Evolutionary conservation across 2,888 invertebrate genomes (phyloP).

Genomic region (Luperina nickerlii): DNA sequence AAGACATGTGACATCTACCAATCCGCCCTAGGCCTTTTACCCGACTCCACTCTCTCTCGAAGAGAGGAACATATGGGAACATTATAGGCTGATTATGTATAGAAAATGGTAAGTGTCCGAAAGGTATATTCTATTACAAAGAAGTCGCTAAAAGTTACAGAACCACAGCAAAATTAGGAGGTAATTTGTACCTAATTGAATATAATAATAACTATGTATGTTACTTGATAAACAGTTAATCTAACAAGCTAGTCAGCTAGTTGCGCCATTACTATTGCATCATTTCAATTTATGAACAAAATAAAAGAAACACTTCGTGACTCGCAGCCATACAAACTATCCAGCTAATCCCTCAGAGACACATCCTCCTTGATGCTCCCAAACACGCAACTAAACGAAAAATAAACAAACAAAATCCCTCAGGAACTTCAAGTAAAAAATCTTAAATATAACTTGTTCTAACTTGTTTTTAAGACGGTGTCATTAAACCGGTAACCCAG

Average conservation of each 20-base stretch:
- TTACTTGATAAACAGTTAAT: neutral
- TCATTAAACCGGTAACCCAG: constrained; percentile 69
- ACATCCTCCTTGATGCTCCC: constrained; percentile 49
- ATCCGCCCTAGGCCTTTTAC: neutral
- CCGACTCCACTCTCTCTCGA: neutral
- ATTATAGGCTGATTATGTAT: no score
- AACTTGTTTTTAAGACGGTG: constrained; percentile 68
- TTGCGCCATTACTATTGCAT: constrained; percentile 20
- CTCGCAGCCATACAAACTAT: constrained; percentile 51
- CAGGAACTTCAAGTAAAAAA: constrained; percentile 48
- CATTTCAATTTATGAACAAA: constrained; percentile 58
- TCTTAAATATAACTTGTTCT: constrained; percentile 60
- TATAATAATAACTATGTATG: neutral
- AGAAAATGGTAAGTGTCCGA: neutral
- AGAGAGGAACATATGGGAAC: no score
- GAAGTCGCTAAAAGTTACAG: neutral
- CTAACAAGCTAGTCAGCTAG: constrained; percentile 3
- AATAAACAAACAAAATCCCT: constrained; percentile 54
- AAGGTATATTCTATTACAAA: neutral
- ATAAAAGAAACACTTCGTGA: constrained; percentile 54
- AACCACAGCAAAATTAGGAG: neutral
- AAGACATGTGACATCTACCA: neutral
- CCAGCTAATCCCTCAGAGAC: constrained; percentile 52
- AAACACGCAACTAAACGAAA: constrained; percentile 60
- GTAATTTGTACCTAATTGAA: neutral